Conservation (phyloP, 2,888 invertebrate species). For the Epicampocera succincta region DNA sequence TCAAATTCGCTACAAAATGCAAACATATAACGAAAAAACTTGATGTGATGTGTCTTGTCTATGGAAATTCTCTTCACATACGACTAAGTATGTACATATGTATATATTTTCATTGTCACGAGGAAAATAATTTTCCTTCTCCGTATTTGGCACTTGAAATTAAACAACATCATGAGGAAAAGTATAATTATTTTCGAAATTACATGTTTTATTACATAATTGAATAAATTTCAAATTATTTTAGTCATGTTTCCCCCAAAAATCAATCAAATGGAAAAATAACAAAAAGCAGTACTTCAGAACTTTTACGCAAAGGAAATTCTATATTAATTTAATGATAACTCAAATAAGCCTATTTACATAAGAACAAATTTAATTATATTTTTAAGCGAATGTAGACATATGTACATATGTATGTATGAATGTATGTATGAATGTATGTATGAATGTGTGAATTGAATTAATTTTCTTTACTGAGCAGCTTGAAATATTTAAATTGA, state of each 20-base stretch:
- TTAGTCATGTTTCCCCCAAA: slow-evolving; percentile 1
- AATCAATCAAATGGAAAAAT: not conserved
- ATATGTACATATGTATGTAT: not conserved
- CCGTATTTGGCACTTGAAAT: too few relatives aligned
- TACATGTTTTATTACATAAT: not conserved
- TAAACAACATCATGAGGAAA: too few relatives aligned
- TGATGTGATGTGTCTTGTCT: too few relatives aligned
- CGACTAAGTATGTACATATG: too few relatives aligned
- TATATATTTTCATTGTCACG: too few relatives aligned
- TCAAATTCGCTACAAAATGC: too few relatives aligned
- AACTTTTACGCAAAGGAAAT: not conserved
- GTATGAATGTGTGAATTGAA: slow-evolving; percentile 19
- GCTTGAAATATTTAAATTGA: slow-evolving; percentile 22
- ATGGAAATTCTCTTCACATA: too few relatives aligned
- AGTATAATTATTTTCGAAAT: too few relatives aligned
- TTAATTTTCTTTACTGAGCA: slow-evolving; percentile 11
- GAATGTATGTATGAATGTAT: not conserved
- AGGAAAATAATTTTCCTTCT: too few relatives aligned
- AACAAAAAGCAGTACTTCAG: slow-evolving; percentile 10
- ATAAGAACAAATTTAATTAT: not conserved
- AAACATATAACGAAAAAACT: too few relatives aligned
- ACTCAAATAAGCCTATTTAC: slow-evolving; percentile 14
- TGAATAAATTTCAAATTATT: not conserved
- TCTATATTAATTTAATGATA: slow-evolving; percentile 3
- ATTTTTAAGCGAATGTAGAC: not conserved